Percentiles rank a stretch among this genome's conserved stretches.
These are phyloP conservation scores for Drosophila sordidapex DNA, from an alignment of 2,888 invertebrate genomes.

Conservation along the genomic window DNA sequence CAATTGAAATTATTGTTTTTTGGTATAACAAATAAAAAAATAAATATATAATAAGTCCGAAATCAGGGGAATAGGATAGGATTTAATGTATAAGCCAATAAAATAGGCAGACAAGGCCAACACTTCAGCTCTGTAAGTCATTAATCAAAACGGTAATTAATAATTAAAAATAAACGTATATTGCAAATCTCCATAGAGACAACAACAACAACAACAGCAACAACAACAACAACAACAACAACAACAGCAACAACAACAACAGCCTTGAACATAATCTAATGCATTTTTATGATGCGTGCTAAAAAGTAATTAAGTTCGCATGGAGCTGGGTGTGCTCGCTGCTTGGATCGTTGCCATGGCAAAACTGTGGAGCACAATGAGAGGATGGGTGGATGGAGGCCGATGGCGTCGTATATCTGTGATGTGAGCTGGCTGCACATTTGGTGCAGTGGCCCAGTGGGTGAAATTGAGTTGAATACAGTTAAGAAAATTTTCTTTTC, in stretches of 20 bases:
- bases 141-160: conserved; percentile 36
- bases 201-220: too few relatives aligned
- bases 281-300: conserved; percentile 77
- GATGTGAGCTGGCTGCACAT: conserved; percentile 75
- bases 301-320: conserved; percentile 63
- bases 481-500: conserved; percentile 81
- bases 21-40: background rate
- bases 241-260: conserved; percentile 27
- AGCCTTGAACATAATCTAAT: conserved; percentile 34
- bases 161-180: background rate
- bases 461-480: conserved; percentile 83
- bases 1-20: background rate
- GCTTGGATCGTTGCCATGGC: conserved; percentile 17
- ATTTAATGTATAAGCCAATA: conserved; percentile 1
- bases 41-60: background rate
- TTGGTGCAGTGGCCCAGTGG: conserved; percentile 84
- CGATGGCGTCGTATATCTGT: conserved; percentile 20
- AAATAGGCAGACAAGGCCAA: conserved; percentile 19
- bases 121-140: background rate
- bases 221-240: conserved; percentile 11
- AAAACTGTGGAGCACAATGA: conserved; percentile 9
- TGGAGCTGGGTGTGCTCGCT: conserved; percentile 11
- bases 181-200: conserved; percentile 3
- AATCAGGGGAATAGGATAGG: conserved; percentile 27
- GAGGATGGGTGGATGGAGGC: conserved; percentile 38